Evolutionary conservation across 2,797 vertebrate species (phyloP), one percentile per base, ranked within the genome.

Genomic region (Pempheris klunzingeri): DNA sequence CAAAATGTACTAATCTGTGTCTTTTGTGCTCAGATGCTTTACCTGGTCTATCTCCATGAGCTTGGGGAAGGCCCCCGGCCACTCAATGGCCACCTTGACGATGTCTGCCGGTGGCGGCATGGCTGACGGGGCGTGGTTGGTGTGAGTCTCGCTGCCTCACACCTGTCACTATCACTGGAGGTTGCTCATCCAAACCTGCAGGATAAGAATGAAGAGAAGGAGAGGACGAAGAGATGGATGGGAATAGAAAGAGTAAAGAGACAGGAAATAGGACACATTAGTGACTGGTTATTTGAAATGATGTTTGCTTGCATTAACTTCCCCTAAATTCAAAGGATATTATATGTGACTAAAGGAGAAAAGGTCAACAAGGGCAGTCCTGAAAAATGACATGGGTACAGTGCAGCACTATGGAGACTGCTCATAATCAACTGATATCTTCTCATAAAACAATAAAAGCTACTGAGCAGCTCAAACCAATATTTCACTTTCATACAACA

Each of bases 1-100:
- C 15, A 36, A 53, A 53, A n/a, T n/a, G n/a, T n/a, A n/a, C n/a
- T n/a, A n/a, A n/a, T n/a, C n/a, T n/a, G n/a, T n/a, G n/a, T 46
- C 30, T 11, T 9, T n/a, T 49, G 38, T 38, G 26, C 32, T 43
- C 10, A 39, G 20, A 36, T 71, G 93, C 96, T 90, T n/a, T 85
- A 99, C 98, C 96, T 99, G 98, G 91, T 99, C 98, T 72, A 99
- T 98, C 93, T 99, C 98, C 97, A 98, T 99, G 85, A 99, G 96
- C 59, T 97, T 98, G 68, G 98, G 98, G 91, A 96, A 99, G 77
- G 97, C 97, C 64, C 96, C 97, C 0, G 98, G 98, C 97, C 98
- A 99, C 87, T 99, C 96, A 26, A 99, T 99, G 85, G 98, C 98
- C 95, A 99, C 98, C 95, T 99, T 99, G 88, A 99, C 97, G 76